phyloP scores from a whole-genome alignment of 2,113 vertebrate species.

The Eolophus roseicapilla region DNA sequence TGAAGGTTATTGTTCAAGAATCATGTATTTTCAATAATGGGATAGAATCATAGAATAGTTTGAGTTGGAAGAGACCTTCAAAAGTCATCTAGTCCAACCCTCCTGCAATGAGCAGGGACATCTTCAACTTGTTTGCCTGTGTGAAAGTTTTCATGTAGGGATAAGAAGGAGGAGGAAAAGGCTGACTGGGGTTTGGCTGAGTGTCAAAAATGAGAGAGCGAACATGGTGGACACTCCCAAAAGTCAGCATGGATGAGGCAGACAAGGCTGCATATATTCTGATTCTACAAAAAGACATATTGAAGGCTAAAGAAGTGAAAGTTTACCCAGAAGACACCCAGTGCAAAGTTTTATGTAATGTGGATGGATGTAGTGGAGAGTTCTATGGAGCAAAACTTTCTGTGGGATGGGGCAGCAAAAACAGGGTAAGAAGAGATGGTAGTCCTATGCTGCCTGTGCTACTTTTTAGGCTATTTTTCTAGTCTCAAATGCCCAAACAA shows the following conservation, averaged over 20 bases:
- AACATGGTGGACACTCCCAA: neutral
- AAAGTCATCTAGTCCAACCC: neutral
- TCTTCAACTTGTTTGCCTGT: neutral
- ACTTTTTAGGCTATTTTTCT: neutral
- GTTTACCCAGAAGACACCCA: neutral
- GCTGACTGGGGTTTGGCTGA: neutral
- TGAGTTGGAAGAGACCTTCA: neutral
- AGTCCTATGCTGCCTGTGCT: neutral
- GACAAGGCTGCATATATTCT: neutral
- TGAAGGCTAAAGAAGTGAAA: neutral
- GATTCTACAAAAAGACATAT: neutral
- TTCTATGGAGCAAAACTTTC: neutral
- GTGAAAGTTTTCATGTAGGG: neutral
- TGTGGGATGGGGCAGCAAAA: neutral
- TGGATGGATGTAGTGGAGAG: neutral
- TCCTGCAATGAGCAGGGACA: neutral
- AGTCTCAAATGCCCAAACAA: neutral
- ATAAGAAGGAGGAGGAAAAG: neutral
- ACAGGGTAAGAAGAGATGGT: too few species aligned
- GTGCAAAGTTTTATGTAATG: neutral
- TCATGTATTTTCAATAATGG: rapidly evolving
- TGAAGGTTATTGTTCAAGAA: neutral
- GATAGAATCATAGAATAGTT: neutral
- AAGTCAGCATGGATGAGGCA: neutral
- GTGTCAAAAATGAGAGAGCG: neutral